Percentiles rank a stretch among this genome's conserved stretches.
Conservation (phyloP, 2,797 vertebrate genomes). For the Anguilla pacifica region DNA sequence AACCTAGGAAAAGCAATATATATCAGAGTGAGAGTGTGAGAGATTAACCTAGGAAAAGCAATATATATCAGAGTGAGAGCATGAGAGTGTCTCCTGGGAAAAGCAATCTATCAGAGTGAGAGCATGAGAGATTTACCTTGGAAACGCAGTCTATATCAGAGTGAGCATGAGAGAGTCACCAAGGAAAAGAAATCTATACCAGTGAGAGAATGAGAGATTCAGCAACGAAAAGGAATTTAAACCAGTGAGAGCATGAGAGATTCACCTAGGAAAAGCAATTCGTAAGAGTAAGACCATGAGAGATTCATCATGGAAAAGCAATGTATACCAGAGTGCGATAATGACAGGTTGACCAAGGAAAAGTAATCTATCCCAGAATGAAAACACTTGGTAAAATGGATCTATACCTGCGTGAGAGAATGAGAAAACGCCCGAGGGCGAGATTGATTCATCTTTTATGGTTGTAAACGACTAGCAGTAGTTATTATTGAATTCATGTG, state of each 20-base stretch:
- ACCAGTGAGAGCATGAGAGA: not conserved
- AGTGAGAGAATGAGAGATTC: not conserved
- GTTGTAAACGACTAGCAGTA: not conserved
- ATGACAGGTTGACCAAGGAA: not conserved
- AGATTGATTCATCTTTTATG: not conserved
- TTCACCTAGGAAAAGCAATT: too few species aligned
- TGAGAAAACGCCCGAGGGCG: not conserved
- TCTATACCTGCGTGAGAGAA: not conserved
- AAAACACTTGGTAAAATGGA: not conserved
- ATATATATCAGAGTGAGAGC: too few species aligned
- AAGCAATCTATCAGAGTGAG: not conserved
- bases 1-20: too few species aligned
- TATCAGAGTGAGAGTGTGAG: too few species aligned
- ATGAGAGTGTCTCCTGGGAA: too few species aligned
- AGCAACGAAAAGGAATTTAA: not conserved
- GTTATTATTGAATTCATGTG: not conserved
- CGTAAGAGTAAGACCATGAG: too few species aligned
- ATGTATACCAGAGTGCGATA: not conserved
- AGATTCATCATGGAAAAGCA: not conserved
- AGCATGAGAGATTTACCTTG: not conserved
- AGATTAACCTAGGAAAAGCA: too few species aligned
- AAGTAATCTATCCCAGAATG: not conserved
- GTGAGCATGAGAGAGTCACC: not conserved
- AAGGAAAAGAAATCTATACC: not conserved
- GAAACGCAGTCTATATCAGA: not conserved